Evolutionary conservation across 2,797 vertebrate species (phyloP).

Genomic region (Champsocephalus gunnari): DNA sequence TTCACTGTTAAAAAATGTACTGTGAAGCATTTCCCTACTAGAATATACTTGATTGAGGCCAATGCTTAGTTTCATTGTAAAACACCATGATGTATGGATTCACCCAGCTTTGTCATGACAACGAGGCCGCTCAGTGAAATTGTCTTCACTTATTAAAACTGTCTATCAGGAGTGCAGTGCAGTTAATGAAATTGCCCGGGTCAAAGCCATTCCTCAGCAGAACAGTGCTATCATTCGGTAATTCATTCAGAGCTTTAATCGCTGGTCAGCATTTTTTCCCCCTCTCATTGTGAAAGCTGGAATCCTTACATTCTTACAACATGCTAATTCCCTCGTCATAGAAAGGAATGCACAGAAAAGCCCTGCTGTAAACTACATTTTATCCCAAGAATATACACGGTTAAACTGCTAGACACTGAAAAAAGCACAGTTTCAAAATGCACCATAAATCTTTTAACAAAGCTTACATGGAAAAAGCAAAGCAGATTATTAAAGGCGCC

Average conservation of each 20-base stretch:
- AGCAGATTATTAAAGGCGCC: slow-evolving; percentile 83
- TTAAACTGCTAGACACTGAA: slow-evolving; percentile 29
- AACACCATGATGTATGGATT: slow-evolving; percentile 52
- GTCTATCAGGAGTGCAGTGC: slow-evolving; percentile 57
- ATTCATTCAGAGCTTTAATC: slow-evolving; percentile 38
- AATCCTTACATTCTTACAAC: slow-evolving; percentile 36
- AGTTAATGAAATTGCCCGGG: slow-evolving; percentile 66
- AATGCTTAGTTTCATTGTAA: slow-evolving; percentile 27
- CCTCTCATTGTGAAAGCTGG: slow-evolving; percentile 16
- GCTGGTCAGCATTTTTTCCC: slow-evolving; percentile 43
- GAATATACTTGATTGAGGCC: slow-evolving; percentile 33
- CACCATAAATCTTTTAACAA: slow-evolving; percentile 83
- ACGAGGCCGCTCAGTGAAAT: slow-evolving; percentile 63
- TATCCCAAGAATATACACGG: slow-evolving; percentile 27
- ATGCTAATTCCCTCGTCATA: slow-evolving; percentile 39
- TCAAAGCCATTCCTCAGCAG: slow-evolving; percentile 59
- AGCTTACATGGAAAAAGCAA: slow-evolving; percentile 77
- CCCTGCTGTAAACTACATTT: slow-evolving; percentile 31
- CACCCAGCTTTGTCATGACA: slow-evolving; percentile 56
- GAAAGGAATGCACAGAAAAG: slow-evolving; percentile 32
- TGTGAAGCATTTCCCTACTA: slow-evolving; percentile 32
- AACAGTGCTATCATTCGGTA: slow-evolving; percentile 40
- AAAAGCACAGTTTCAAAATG: slow-evolving; percentile 70
- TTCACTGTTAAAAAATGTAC: slow-evolving; percentile 40
- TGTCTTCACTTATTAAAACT: slow-evolving; percentile 73